phyloP scores from a whole-genome alignment of 2,113 vertebrate genomes.

The Microcebus griseorufus region DNA sequence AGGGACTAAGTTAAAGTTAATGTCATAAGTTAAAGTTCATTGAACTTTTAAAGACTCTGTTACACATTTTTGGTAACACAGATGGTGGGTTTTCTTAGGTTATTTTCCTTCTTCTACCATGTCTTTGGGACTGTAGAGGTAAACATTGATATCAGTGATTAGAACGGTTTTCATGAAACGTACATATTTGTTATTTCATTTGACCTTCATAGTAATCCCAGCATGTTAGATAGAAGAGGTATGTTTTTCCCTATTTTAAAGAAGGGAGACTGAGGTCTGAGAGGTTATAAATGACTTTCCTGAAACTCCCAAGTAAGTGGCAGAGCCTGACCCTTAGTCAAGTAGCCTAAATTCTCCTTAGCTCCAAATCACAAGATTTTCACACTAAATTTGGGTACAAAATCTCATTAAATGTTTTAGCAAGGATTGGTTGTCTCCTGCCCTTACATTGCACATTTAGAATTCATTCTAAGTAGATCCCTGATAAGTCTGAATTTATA shows the following conservation, averaged over 20 bases:
- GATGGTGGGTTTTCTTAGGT: background rate
- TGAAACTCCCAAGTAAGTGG: background rate
- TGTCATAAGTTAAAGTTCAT: background rate
- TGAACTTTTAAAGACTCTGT: background rate
- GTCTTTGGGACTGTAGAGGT: background rate
- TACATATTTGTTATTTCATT: background rate
- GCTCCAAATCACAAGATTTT: background rate
- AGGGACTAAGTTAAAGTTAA: no score
- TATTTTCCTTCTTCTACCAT: background rate
- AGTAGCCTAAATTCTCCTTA: background rate
- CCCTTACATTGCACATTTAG: background rate
- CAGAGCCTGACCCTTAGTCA: background rate
- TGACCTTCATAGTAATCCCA: background rate
- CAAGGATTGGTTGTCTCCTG: background rate
- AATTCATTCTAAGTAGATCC: conserved; percentile 53
- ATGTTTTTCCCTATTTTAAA: background rate
- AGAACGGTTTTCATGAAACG: background rate
- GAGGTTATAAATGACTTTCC: background rate
- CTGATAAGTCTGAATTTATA: conserved; percentile 56
- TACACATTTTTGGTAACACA: background rate
- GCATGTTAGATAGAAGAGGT: background rate
- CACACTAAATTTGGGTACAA: background rate
- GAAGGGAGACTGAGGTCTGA: background rate
- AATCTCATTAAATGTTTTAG: background rate
- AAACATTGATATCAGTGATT: background rate